Base-by-base conservation (phyloP, 2,888 invertebrate species). In the Dilophus febrilis region DNA sequence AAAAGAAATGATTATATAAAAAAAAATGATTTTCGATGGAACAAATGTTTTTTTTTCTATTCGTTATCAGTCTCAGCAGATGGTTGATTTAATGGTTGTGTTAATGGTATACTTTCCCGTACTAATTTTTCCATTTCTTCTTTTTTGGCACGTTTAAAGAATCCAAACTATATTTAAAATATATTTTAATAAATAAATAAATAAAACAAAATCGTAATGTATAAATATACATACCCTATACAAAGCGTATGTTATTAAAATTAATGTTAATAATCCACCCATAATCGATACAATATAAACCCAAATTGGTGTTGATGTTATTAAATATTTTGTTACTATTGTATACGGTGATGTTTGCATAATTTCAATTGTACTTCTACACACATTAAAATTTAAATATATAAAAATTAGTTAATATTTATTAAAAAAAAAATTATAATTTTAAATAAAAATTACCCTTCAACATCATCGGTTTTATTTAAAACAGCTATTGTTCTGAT, bases 91-190 rank as follows among this genome's bases (percentile, higher is more conserved):
- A 32, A 11, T 6, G 34, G 18, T 4, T 29, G 36, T 27, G 33
- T 22, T 26, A 32, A 13, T 18, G 28, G 28, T 27, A 34, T 6
- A 37, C 41, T 41, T 37, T 41, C 31, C 10, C 41, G 32, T 16
- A 13, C 32, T 2, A 41, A 48, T 38, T 61, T 57, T 44, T 65
- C 57, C 48, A 68, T 51, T 50, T 67, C 63, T 35, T 65, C 62
- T 50, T 65, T 66, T 41, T 56, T 63, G 14, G 54, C 50, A 34
- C 69, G 57, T 40, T 63, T 59, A 45, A 69, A 69, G 56, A 68
- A 69, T 38, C 68, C 68, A 44, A 55, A 47, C 66, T 65, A 44
- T 40, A 55, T 22, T 22, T 22, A 22, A 4, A 22, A 22, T 8
- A 22, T 6, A 22, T 22, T 22, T 22, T 22, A 22, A n/a, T n/a